These are phyloP conservation scores for Megaleporinus macrocephalus DNA, from an alignment of 2,113 vertebrate species.

Conservation along the genomic window DNA sequence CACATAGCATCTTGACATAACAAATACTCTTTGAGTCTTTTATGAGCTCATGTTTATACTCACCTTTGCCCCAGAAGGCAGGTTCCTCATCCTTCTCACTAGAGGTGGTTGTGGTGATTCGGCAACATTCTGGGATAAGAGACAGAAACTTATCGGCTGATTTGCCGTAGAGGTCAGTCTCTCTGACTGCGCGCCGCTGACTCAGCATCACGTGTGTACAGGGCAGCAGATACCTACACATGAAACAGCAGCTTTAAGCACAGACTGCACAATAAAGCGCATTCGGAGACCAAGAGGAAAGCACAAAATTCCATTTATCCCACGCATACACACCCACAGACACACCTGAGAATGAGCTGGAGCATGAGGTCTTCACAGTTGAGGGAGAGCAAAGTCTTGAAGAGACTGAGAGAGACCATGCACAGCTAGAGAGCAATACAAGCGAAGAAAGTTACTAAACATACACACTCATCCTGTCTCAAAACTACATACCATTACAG, in stretches of 20 bases:
- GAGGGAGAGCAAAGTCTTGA: conserved; percentile 92
- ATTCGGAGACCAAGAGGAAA: not conserved
- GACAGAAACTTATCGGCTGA: conserved; percentile 93
- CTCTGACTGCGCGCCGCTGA: conserved; percentile 90
- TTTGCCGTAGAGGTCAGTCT: conserved; percentile 91
- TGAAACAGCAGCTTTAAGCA: conserved; percentile 4
- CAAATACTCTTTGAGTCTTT: not conserved
- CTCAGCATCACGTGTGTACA: conserved; percentile 97
- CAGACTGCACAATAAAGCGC: not conserved
- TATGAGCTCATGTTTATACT: conserved; percentile 13
- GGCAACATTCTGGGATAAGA: conserved; percentile 91
- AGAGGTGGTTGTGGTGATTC: conserved; percentile 63
- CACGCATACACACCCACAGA: conserved; percentile 31
- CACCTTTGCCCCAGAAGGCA: conserved; percentile 86
- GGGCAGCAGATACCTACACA: conserved; percentile 91
- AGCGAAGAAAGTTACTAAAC: conserved; percentile 20
- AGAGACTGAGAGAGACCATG: conserved; percentile 96
- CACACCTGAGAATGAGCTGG: conserved; percentile 90
- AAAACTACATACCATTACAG: not conserved
- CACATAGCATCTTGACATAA: not conserved
- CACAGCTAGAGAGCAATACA: conserved; percentile 81
- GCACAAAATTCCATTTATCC: not conserved
- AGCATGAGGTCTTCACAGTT: conserved; percentile 96
- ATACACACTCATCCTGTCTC: not conserved
- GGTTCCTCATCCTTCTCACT: conserved; percentile 82